phyloP scores from a whole-genome alignment of 2,113 vertebrate species.

The Naja naja region DNA sequence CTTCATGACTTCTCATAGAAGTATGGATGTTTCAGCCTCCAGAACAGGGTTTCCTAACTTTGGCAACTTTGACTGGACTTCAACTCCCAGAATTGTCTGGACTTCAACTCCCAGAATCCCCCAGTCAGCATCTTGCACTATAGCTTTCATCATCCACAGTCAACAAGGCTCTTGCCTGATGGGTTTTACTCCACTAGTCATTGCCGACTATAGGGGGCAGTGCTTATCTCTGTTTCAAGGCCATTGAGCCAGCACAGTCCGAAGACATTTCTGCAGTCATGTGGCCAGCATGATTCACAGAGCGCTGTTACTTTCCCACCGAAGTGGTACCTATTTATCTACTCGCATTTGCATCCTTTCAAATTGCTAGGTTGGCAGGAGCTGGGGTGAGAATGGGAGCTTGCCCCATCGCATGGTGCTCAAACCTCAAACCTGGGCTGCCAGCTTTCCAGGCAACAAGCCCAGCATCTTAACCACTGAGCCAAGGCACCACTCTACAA shows the following conservation, averaged over 20 bases:
- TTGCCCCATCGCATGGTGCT: background rate
- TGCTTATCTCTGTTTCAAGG: background rate
- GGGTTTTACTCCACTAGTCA: background rate
- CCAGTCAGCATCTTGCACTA: background rate
- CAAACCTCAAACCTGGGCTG: background rate
- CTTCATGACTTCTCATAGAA: background rate
- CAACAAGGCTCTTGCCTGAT: background rate
- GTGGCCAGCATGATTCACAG: background rate
- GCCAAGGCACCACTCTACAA: background rate
- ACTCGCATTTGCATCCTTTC: background rate
- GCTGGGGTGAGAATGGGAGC: background rate
- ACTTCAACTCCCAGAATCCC: background rate
- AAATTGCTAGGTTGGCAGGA: background rate
- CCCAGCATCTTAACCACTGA: background rate
- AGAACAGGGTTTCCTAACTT: background rate
- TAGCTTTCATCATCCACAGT: background rate
- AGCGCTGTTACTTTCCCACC: background rate
- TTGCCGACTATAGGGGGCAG: accelerated
- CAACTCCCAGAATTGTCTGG: background rate
- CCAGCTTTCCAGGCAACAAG: background rate
- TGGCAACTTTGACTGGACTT: background rate
- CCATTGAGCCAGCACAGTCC: background rate
- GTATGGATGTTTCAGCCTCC: background rate
- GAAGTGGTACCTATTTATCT: background rate
- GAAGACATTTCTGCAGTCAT: background rate